A percentile compares a stretch with the other conserved stretches of the same genome.
These are phyloP conservation scores for Pseudopleuronectes americanus DNA, from an alignment of 2,797 vertebrate species.

Conservation along the genomic window DNA sequence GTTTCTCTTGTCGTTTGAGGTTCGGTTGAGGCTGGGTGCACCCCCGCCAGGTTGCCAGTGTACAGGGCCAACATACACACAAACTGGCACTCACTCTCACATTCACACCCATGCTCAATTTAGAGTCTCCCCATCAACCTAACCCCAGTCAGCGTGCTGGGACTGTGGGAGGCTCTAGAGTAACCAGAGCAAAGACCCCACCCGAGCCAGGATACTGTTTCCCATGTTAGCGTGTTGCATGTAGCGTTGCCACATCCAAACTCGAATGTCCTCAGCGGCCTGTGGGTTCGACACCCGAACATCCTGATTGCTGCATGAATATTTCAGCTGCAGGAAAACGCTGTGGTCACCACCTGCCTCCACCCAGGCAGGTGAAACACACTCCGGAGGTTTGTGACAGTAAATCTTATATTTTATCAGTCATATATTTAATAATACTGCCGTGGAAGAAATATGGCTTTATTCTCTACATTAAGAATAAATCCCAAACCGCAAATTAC, in stretches of 20 bases:
- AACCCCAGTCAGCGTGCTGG: too few species aligned
- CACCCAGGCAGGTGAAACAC: conserved; percentile 36
- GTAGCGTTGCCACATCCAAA: conserved; percentile 21
- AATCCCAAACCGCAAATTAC: conserved; percentile 7
- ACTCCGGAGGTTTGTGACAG: conserved; percentile 13
- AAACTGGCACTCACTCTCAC: too few species aligned
- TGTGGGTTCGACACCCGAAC: conserved; percentile 18
- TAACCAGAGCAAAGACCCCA: conserved; percentile 27
- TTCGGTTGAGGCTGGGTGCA: too few species aligned
- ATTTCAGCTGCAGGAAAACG: conserved; percentile 61
- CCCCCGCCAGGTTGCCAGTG: too few species aligned
- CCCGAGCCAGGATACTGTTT: background rate
- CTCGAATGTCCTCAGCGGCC: conserved; percentile 16
- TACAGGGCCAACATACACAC: too few species aligned
- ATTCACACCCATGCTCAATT: too few species aligned
- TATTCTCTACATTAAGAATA: background rate
- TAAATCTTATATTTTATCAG: conserved; percentile 19
- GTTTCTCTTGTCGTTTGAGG: too few species aligned
- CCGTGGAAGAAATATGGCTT: background rate
- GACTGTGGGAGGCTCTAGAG: too few species aligned
- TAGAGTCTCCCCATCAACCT: too few species aligned
- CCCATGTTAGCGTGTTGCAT: background rate
- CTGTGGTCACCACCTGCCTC: conserved; percentile 41
- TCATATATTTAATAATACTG: conserved; percentile 15
- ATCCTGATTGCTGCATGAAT: conserved; percentile 66